A percentile compares a stretch with the other conserved stretches of the same genome.
Conservation (phyloP, 2,888 invertebrate species). For the Nephrotoma guestfalica region DNA sequence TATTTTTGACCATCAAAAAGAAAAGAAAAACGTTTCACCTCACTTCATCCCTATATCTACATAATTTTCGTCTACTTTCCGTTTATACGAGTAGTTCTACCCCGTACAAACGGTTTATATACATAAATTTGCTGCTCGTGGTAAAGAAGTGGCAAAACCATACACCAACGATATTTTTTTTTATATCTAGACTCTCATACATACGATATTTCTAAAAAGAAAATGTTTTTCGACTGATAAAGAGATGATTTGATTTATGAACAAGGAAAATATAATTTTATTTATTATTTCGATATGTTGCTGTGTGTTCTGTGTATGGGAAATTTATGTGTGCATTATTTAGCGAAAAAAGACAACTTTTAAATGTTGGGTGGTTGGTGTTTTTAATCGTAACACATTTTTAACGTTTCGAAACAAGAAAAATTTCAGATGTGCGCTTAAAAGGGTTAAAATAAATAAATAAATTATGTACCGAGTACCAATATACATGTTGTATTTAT, state of each 20-base stretch:
- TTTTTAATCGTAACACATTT: not conserved
- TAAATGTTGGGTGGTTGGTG: not conserved
- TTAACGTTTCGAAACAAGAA: not conserved
- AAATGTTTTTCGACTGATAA: not conserved
- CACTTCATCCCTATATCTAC: not conserved
- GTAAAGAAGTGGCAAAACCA: not conserved
- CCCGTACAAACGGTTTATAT: not conserved
- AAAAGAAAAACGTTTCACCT: not conserved
- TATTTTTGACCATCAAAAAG: not conserved
- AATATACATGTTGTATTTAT: too few relatives aligned
- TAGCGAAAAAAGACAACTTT: not conserved
- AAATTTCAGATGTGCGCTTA: not conserved
- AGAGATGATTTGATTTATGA: not conserved
- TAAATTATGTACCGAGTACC: too few relatives aligned
- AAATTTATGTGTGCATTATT: not conserved
- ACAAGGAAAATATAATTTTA: not conserved
- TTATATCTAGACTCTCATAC: not conserved
- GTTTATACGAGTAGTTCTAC: not conserved
- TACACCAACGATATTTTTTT: not conserved
- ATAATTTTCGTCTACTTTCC: not conserved
- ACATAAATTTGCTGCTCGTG: not conserved
- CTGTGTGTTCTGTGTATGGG: not conserved
- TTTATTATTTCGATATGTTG: not conserved
- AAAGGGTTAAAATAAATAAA: not conserved
- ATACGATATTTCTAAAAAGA: not conserved